A percentile compares a stretch with the other conserved stretches of the same genome.
These are phyloP conservation scores for Acleris literana DNA, from an alignment of 2,888 invertebrate species.

Conservation along the genomic window DNA sequence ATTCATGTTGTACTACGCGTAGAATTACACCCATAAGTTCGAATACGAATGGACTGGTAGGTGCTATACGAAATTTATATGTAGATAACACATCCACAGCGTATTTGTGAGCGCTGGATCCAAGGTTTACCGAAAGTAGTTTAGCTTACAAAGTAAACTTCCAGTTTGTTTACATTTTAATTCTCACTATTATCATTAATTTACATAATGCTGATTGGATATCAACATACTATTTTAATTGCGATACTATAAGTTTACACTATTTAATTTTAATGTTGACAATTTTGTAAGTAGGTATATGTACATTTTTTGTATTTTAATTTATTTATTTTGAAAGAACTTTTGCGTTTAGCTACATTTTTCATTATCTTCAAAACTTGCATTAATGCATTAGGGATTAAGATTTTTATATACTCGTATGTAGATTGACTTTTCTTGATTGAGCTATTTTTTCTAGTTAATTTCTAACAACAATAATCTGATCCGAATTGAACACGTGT, in stretches of 20 bases:
- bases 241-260: neutral
- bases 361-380: too few species aligned
- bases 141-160: constrained; percentile 70
- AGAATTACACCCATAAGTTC: constrained; percentile 24
- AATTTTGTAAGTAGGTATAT: too few species aligned
- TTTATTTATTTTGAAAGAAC: too few species aligned
- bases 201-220: constrained; percentile 5
- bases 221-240: neutral
- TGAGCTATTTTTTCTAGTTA: too few species aligned
- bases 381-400: too few species aligned
- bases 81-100: constrained; percentile 52
- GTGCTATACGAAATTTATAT: constrained; percentile 50
- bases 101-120: constrained; percentile 62
- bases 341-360: too few species aligned
- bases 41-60: constrained; percentile 25
- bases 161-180: constrained; percentile 53
- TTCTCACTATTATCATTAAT: constrained; percentile 41
- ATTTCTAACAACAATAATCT: too few species aligned
- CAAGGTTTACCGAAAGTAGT: constrained; percentile 75
- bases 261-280: too few species aligned
- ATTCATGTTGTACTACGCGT: constrained; percentile 8
- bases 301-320: too few species aligned
- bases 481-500: too few species aligned
- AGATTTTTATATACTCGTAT: too few species aligned
- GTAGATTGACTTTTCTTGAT: too few species aligned